phyloP scores from a whole-genome alignment of 2,113 vertebrate species.

The Furnarius figulus region DNA sequence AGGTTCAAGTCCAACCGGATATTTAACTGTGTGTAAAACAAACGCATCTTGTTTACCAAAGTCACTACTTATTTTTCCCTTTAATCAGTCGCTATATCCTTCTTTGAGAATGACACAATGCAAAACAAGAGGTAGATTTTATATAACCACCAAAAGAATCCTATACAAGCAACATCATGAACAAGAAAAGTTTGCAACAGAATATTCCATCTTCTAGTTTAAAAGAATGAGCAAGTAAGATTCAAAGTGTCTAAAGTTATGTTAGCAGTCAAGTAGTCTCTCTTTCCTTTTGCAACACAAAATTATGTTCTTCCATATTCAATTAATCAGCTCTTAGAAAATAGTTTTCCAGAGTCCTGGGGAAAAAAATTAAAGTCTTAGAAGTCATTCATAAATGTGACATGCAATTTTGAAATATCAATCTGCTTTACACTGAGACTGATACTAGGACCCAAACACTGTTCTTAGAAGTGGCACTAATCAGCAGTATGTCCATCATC shows the following conservation, averaged over 20 bases:
- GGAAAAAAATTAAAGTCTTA: background rate
- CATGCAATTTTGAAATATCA: background rate
- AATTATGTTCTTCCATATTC: background rate
- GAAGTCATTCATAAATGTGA: background rate
- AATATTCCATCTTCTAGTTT: background rate
- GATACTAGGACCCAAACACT: background rate
- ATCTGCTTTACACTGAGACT: background rate
- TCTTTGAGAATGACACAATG: background rate
- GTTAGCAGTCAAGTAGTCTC: background rate
- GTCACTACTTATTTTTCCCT: background rate
- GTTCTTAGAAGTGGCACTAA: background rate
- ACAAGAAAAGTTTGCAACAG: background rate
- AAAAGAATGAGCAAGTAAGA: background rate
- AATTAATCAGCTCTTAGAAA: background rate
- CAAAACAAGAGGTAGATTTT: background rate
- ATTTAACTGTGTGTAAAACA: background rate
- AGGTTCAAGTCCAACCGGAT: background rate
- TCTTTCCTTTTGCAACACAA: background rate
- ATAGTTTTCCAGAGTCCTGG: background rate
- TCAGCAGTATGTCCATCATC: background rate
- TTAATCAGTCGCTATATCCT: background rate
- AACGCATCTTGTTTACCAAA: background rate
- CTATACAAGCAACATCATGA: background rate
- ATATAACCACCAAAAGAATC: background rate
- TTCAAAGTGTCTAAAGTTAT: background rate